Base-by-base conservation (phyloP, 2,888 invertebrate species). In the Rhodophaea formosa region DNA sequence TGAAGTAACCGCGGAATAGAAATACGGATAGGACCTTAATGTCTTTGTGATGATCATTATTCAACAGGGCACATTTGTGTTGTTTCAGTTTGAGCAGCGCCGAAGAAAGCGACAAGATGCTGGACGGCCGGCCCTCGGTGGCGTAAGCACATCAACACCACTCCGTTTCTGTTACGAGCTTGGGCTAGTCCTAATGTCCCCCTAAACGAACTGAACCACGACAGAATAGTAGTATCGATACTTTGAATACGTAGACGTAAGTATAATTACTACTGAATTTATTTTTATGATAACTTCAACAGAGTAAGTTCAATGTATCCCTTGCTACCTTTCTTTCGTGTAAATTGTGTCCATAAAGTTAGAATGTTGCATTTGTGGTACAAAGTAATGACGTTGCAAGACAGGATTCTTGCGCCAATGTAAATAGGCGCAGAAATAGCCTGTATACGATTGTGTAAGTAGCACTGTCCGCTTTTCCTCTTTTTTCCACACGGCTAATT, bases 51-150 rank as follows among this genome's bases (percentile, higher is more conserved):
- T 35, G 35, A 12, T 35, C 39, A 10, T 12, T 39, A 46, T 12
- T 12, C 14, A 30, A 30, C 5, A 1, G 30, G 1, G n/a, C 3
- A n/a, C 12, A 29, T 56, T 49, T 55, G 72, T 72, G 73, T 68
- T 58, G 67, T 91, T 90, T 57, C 85, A 93, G 93, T 75, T 79
- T 93, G 71, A 94, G 94, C 88, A 93, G 93, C 74, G 93, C 93
- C 56, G 95, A 95, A 79, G 95, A 95, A 79, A 94, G 94, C 68
- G 95, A 95, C 79, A 93, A 95, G 68, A 95, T 95, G 94, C 87
- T 95, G 67, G 95, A 95, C 76, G 93, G 94, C 32, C 94, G 95
- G 77, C 95, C 95, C 56, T 94, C 95, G 17, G 89, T 94, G 64
- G 95, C 94, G 80, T 91, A 90, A 86, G 70, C 61, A 49, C 56